Evolutionary conservation across 2,888 invertebrate genomes (phyloP).

Genomic region (Cheilosia grossa): DNA sequence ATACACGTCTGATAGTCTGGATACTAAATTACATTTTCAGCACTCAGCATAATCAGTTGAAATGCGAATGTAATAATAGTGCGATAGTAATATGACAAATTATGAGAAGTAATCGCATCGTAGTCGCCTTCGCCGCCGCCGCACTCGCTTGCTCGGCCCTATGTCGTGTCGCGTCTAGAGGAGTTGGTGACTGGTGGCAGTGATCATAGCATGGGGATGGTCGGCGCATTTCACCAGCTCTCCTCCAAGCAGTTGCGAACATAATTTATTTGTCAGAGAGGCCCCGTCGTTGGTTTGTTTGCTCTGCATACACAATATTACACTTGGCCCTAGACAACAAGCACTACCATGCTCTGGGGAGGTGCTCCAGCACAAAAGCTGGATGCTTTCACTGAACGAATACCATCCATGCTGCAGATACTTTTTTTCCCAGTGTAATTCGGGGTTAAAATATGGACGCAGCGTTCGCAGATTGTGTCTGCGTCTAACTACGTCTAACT

Average conservation of each 20-base stretch:
- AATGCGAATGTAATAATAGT: conserved; percentile 76
- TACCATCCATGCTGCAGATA: conserved; percentile 13
- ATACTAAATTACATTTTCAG: conserved; percentile 76
- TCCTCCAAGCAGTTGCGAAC: conserved; percentile 34
- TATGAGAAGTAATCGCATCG: conserved; percentile 72
- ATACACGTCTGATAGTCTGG: conserved; percentile 66
- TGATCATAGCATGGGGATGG: conserved; percentile 38
- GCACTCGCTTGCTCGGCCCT: conserved; percentile 45
- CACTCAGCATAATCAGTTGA: conserved; percentile 76
- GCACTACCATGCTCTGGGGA: conserved; percentile 11
- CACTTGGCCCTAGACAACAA: conserved; percentile 32
- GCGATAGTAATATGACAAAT: conserved; percentile 76
- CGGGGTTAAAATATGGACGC: conserved; percentile 59
- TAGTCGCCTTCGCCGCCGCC: conserved; percentile 30
- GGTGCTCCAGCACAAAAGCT: conserved; percentile 43
- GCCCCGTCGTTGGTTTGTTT: conserved; percentile 24
- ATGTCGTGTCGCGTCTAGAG: conserved; percentile 19
- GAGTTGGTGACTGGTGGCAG: conserved; percentile 1
- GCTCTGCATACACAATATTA: conserved; percentile 36
- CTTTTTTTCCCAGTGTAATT: conserved; percentile 42
- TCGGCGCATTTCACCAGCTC: conserved; percentile 42
- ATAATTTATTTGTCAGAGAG: conserved; percentile 68
- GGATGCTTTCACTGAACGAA: conserved; percentile 15
- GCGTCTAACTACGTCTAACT: conserved; percentile 49
- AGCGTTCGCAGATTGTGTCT: conserved; percentile 46